Evolutionary conservation across 2,797 vertebrate species (phyloP).

Genomic region (Huso huso): DNA sequence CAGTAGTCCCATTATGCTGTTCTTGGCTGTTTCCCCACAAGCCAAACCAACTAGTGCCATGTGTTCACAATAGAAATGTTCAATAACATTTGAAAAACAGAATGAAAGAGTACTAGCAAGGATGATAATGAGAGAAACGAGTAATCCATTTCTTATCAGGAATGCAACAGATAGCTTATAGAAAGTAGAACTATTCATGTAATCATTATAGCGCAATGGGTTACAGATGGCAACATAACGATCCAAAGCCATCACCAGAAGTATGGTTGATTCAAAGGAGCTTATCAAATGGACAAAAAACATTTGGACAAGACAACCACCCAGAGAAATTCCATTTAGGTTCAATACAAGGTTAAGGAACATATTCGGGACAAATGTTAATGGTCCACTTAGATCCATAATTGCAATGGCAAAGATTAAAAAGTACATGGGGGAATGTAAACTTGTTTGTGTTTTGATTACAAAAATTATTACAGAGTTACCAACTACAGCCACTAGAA

Average conservation of each 20-base stretch:
- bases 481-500: too few species aligned
- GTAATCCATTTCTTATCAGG: slow-evolving; percentile 27
- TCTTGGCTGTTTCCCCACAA: slow-evolving; percentile 34
- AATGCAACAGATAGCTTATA: too few species aligned
- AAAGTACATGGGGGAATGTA: too few species aligned
- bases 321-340: slow-evolving; percentile 36
- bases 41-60: slow-evolving; percentile 51
- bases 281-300: slow-evolving; percentile 26
- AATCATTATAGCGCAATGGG: slow-evolving; percentile 31
- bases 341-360: slow-evolving; percentile 42
- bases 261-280: slow-evolving; percentile 48
- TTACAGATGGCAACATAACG: slow-evolving; percentile 50
- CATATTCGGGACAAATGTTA: slow-evolving; percentile 40
- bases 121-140: slow-evolving; percentile 15
- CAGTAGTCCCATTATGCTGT: slow-evolving; percentile 42
- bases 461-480: too few species aligned
- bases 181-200: too few species aligned
- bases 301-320: slow-evolving; percentile 42
- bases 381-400: slow-evolving; percentile 36
- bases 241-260: slow-evolving; percentile 56
- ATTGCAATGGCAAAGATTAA: slow-evolving; percentile 23
- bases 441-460: too few species aligned
- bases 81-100: slow-evolving; percentile 37
- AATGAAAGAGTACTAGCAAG: slow-evolving; percentile 33
- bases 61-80: slow-evolving; percentile 60